Base-by-base conservation (phyloP, 2,888 invertebrate species). In the Phytoseiulus persimilis region DNA sequence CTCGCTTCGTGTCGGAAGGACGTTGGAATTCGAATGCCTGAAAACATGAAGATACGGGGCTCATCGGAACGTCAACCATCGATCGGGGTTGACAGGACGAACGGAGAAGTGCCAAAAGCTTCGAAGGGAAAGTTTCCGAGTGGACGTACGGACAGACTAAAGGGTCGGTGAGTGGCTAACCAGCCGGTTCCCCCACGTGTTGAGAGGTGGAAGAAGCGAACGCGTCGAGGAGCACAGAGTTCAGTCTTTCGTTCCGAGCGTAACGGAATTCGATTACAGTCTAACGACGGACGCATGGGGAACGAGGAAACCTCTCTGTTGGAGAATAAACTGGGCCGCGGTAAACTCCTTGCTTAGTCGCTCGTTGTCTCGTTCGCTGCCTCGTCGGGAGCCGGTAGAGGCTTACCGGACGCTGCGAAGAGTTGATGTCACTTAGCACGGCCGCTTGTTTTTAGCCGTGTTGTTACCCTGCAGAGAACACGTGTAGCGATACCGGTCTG, bases 211-310 rank as follows among this genome's bases (percentile, higher is more conserved):
- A 65, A 65, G 65, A 23, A 65, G 65, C 65, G 28, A 39, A 39
- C 39, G 39, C 39, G 9, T 6, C 39, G 39, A 39, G 9, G 39
- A 39, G 39, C 9, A 39, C 39, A 65, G 65, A 23, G 23, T 65
- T 65, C 65, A 23, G 5, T 65, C 28, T 46, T 14, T 14, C 14
- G 46, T 46, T 46, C 65, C 11, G 65, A 23, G 65, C 65, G 65
- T 65, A 65, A 65, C 65, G 65, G 65, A 65, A 65, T 65, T 65
- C 65, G 65, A 65, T 65, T 65, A 65, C 65, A 65, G 65, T 65
- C 65, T 28, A 65, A 65, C 23, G 14, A 23, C 65, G 65, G 28
- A 65, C 65, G 65, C 65, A 2, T 28, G 65, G 65, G 28, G 18
- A 65, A 65, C 39, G 39, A 39, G 39, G 9, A 9, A 39, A 9